These are phyloP conservation scores for Apotomis capreana DNA, from an alignment of 2,888 invertebrate species.

Conservation along the genomic window DNA sequence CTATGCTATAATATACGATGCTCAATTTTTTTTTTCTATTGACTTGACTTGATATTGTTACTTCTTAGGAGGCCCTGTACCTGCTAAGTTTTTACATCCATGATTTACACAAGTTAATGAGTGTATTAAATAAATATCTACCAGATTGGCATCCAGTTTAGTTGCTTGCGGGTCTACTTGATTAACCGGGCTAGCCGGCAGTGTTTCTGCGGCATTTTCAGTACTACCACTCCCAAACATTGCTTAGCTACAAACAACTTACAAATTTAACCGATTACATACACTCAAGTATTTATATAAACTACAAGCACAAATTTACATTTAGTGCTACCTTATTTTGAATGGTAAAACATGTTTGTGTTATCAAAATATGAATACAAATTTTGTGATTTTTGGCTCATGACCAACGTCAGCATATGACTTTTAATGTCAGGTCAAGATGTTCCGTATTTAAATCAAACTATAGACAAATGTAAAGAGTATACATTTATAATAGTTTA, in stretches of 20 bases:
- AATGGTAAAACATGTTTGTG: constrained; percentile 69
- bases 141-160: constrained; percentile 21
- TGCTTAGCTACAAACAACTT: constrained; percentile 48
- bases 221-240: constrained; percentile 74
- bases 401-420: constrained; percentile 69
- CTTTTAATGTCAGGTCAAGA: constrained; percentile 60
- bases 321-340: constrained; percentile 64
- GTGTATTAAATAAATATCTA: constrained; percentile 1
- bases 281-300: neutral
- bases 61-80: too few species aligned
- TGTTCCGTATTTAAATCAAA: constrained; percentile 65
- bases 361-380: constrained; percentile 72
- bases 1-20: too few species aligned
- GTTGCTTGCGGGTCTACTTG: constrained; percentile 19
- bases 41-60: too few species aligned
- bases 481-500: neutral
- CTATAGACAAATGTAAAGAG: constrained; percentile 17
- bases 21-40: too few species aligned
- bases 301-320: constrained; percentile 33
- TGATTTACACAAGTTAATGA: neutral
- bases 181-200: constrained; percentile 55
- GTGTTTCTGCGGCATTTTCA: constrained; percentile 61
- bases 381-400: constrained; percentile 73
- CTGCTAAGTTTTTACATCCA: neutral
- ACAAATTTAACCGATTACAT: constrained; percentile 9